Base-by-base conservation (phyloP, 1,140 invertebrate genomes). In the Ooceraea biroi region DNA sequence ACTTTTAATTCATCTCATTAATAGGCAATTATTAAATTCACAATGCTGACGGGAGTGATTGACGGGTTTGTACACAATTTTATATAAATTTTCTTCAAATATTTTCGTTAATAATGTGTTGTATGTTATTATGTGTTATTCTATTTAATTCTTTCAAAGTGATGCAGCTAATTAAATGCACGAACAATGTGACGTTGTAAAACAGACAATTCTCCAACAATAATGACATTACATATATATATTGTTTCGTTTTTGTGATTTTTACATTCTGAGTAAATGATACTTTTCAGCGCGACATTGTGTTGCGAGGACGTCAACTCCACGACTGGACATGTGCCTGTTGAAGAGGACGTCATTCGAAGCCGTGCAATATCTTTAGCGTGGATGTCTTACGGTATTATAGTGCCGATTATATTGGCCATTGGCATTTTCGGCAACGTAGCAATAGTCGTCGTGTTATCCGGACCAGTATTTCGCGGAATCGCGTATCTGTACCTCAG, bases 11-110 rank as follows among this genome's bases (percentile, higher is more conserved):
- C 7, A 8, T 44, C 63, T 19, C 19, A 57, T 58, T 83, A 50
- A 52, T 30, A 74, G 2, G 68, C 84, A 12, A 74, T 44, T 55
- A 22, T 1, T 36, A 36, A 36, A 55, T 52, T 50, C 52, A 65
- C 10, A 55, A 87, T 87, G 86, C 50, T 87, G 50, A 87, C 85
- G 1, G 86, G 86, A 72, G 48, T 87, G 46, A 55, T 87, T 19
- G 63, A 83, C 46, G 85, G 86, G 86, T 87, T 78, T 10, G 86
- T 84, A 72, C 83, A 48, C 1, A 14, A 68, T 68, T 25, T 48
- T 19, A 25, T 27, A 25, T 36, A 48, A 65, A 41, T 19, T 65
- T 11, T 63, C 17, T 7, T 36, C 36, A 36, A 36, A 50, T 27
- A n/a, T 4, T 46, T 68, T 68, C 44, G 46, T 11, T 27, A 25